A percentile compares a stretch with the other conserved stretches of the same genome.
Conservation (phyloP, 2,113 vertebrate genomes). For the Eulacestoma nigropectus region DNA sequence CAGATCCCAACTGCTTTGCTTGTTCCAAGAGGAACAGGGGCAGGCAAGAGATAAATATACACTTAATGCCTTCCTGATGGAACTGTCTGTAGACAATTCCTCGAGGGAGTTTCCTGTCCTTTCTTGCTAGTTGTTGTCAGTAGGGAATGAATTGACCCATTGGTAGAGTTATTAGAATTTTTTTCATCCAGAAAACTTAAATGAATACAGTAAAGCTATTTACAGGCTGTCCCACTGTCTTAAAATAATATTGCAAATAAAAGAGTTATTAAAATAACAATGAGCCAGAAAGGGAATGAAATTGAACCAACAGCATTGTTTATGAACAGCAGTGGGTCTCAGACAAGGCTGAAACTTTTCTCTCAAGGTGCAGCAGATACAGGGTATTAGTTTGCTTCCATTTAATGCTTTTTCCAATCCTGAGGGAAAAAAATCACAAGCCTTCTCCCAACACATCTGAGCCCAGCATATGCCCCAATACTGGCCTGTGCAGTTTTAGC, state of each 20-base stretch:
- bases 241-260: slow-evolving; percentile 58
- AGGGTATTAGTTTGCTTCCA: not conserved
- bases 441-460: not conserved
- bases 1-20: not conserved
- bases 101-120: slow-evolving; percentile 46
- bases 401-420: slow-evolving; percentile 38
- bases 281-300: slow-evolving; percentile 1
- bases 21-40: slow-evolving; percentile 34
- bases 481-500: not conserved
- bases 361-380: slow-evolving; percentile 4
- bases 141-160: not conserved
- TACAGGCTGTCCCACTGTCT: not conserved
- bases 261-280: slow-evolving; percentile 52
- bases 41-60: slow-evolving; percentile 55
- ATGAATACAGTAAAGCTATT: not conserved
- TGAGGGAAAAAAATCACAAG: not conserved
- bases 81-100: slow-evolving; percentile 40
- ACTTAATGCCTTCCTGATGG: slow-evolving; percentile 60
- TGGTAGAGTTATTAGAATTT: not conserved
- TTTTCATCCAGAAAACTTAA: not conserved
- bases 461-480: not conserved
- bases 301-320: not conserved
- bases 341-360: not conserved
- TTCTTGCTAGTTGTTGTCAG: not conserved
- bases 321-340: not conserved